Conservation (phyloP, 1,140 invertebrate species). For the Leptopilina boulardi region DNA sequence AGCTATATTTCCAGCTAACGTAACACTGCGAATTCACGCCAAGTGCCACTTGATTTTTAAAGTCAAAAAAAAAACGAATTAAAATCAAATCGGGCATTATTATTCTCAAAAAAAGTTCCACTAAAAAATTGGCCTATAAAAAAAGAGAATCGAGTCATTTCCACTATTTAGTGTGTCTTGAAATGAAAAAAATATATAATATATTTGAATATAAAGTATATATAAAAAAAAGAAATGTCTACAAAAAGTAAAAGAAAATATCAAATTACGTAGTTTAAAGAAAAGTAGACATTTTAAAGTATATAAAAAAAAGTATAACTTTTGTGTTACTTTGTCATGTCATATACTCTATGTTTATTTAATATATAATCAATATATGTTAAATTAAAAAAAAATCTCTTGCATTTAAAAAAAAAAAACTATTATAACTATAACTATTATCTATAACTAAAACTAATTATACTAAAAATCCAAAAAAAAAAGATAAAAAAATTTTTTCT, state of each 20-base stretch:
- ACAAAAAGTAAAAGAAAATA: background rate
- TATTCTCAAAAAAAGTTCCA: background rate
- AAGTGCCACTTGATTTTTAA: background rate
- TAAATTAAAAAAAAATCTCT: conserved; percentile 15
- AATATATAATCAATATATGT: conserved; percentile 13
- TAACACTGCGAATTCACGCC: conserved; percentile 13
- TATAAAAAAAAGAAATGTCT: too few species aligned
- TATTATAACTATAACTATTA: background rate
- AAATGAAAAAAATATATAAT: background rate
- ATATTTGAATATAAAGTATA: background rate
- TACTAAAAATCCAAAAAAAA: background rate
- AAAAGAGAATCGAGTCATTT: background rate
- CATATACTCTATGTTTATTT: conserved; percentile 15
- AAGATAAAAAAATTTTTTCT: background rate
- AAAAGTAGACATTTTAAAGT: background rate
- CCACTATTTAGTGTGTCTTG: background rate
- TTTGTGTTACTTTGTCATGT: conserved; percentile 26
- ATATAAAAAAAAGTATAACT: background rate
- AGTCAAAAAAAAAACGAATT: background rate
- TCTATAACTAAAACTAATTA: background rate
- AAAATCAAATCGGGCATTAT: background rate
- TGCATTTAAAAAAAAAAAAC: background rate
- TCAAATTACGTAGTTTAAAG: background rate
- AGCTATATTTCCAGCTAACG: background rate
- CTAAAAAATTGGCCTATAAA: background rate